Conservation (phyloP, 2,888 invertebrate genomes). For the Yponomeuta sedellus region DNA sequence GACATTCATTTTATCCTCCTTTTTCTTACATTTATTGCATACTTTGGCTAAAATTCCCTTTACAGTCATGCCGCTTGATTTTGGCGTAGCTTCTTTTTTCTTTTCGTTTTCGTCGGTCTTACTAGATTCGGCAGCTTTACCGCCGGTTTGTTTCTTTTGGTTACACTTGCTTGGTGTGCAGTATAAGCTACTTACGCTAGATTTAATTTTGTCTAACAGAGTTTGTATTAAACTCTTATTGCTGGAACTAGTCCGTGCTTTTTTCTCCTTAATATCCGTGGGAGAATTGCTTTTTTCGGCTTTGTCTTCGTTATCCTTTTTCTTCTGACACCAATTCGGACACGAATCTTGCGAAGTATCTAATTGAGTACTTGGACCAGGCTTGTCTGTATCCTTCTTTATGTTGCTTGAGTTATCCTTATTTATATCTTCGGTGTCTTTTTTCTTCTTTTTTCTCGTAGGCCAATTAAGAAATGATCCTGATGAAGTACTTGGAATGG, state of each 20-base stretch:
- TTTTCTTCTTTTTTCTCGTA: background rate
- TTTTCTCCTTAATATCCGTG: background rate
- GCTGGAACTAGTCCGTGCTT: background rate
- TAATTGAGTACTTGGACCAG: background rate
- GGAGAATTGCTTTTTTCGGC: background rate
- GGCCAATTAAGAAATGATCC: background rate
- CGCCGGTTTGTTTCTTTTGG: background rate
- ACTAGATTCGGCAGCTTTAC: background rate
- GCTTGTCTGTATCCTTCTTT: background rate
- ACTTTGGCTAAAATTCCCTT: background rate
- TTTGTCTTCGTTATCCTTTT: background rate
- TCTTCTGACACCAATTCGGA: background rate
- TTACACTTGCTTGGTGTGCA: background rate
- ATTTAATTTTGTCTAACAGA: background rate
- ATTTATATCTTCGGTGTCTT: background rate
- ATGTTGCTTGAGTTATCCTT: background rate
- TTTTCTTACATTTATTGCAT: background rate
- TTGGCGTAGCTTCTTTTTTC: background rate
- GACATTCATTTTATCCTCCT: background rate
- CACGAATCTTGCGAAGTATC: background rate
- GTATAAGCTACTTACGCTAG: background rate
- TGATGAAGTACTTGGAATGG: background rate
- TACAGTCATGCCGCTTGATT: background rate
- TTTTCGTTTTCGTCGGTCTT: background rate
- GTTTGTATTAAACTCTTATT: background rate